Base-by-base conservation (phyloP, 2,888 invertebrate genomes). In the Shargacucullia verbasci region DNA sequence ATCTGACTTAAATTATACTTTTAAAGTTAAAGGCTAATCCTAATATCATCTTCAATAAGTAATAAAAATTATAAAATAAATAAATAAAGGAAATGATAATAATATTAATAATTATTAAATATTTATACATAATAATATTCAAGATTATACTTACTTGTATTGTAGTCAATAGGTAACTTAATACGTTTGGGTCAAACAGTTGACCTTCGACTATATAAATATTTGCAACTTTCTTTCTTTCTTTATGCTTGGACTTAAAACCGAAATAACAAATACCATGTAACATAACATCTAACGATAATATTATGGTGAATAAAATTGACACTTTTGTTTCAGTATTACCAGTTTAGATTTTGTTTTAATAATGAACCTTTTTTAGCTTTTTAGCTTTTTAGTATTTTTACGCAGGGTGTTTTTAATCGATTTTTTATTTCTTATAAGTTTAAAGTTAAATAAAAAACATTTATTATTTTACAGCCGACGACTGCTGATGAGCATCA, bases 81-180 rank as follows among this genome's bases (percentile, higher is more conserved):
- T n/a, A n/a, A n/a, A n/a, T n/a, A n/a, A n/a, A n/a, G n/a, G n/a
- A n/a, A n/a, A n/a, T n/a, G n/a, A n/a, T 43, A 43, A 43, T n/a
- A n/a, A n/a, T n/a, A n/a, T n/a, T n/a, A 48, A 48, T 48, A 47
- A 47, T 47, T 31, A 48, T 25, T 46, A 46, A 46, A 48, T 48
- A 49, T 49, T 49, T 27, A 50, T 50, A 50, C 49, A 50, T 50
- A 27, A 13, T 41, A 50, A 50, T 50, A 50, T 25, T 50, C 49
- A 50, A 50, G 49, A 50, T 50, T 50, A 50, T 50, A 50, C 49
- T 50, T 48, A 48, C 48, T 48, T 48, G 48, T 48, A 48, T 48
- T 48, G 48, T 48, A 48, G 48, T 48, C 48, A 48, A 20, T 48
- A 48, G 48, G 48, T 48, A 48, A 48, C 48, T 48, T 48, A 48